Evolutionary conservation across 2,888 invertebrate species (phyloP).

Genomic region (Acronicta alni): DNA sequence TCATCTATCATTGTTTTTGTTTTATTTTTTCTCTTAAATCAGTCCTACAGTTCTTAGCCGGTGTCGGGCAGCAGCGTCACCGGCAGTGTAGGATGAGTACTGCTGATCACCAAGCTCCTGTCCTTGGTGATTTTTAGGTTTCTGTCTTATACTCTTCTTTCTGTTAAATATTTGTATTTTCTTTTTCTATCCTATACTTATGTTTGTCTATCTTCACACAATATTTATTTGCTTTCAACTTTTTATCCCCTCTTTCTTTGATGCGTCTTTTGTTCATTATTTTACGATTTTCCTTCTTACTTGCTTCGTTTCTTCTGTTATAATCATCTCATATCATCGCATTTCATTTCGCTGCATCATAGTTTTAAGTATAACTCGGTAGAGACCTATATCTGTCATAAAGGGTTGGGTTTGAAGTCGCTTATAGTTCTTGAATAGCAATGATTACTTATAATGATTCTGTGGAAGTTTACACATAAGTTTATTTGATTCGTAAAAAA

Average conservation of each 20-base stretch:
- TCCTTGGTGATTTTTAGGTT: slow-evolving; percentile 27
- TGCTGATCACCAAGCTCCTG: slow-evolving; percentile 35
- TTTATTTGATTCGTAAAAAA: not conserved
- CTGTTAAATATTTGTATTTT: not conserved
- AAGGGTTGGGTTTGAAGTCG: not conserved
- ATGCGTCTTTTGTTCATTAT: not conserved
- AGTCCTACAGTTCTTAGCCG: not conserved
- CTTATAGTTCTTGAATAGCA: not conserved
- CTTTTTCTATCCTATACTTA: not conserved
- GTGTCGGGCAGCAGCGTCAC: slow-evolving; percentile 19
- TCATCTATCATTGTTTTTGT: not conserved
- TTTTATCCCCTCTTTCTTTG: not conserved
- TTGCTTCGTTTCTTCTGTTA: not conserved
- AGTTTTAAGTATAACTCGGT: slow-evolving; percentile 13
- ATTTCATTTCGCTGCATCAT: slow-evolving; percentile 19
- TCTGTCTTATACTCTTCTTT: not conserved
- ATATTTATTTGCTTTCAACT: not conserved
- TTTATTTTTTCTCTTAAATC: not conserved
- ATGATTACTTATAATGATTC: not conserved
- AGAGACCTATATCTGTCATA: slow-evolving; percentile 13
- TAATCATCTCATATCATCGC: not conserved
- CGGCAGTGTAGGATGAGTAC: slow-evolving; percentile 16
- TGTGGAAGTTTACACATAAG: not conserved
- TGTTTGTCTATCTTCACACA: too few species aligned
- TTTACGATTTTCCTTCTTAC: not conserved